These are phyloP conservation scores for Anguilla pacifica DNA, from an alignment of 2,797 vertebrate genomes.

Conservation along the genomic window DNA sequence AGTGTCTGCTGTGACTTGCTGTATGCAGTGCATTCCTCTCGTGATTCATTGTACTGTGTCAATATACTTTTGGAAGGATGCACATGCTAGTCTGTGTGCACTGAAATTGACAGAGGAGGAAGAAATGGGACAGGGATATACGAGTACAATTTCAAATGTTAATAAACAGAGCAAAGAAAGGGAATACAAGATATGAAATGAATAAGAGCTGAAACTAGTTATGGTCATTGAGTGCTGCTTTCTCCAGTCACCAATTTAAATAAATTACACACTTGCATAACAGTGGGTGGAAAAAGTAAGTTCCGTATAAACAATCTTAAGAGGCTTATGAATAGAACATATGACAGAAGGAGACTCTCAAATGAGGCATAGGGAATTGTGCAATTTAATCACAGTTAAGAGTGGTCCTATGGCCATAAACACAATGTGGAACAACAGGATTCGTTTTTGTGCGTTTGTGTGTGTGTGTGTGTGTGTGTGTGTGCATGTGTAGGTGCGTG, in stretches of 20 bases:
- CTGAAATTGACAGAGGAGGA: neutral
- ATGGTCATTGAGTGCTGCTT: neutral
- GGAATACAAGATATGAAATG: neutral
- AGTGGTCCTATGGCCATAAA: neutral
- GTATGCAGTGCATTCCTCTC: neutral
- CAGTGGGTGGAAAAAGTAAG: neutral
- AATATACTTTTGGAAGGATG: neutral
- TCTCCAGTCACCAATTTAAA: neutral
- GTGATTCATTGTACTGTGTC: neutral
- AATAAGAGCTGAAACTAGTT: neutral
- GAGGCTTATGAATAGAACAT: neutral
- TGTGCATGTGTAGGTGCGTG: neutral
- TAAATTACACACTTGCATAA: neutral
- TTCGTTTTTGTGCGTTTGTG: conserved; percentile 13
- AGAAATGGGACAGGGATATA: neutral
- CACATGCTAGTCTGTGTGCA: neutral
- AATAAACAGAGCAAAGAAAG: neutral
- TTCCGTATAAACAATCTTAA: neutral
- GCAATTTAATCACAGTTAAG: neutral
- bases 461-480: neutral
- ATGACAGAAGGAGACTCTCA: neutral
- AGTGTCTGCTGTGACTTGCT: neutral
- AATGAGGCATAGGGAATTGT: neutral
- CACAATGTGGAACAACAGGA: conserved; percentile 26
- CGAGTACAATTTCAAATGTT: neutral